These are phyloP conservation scores for Nycticryphes semicollaris DNA, from an alignment of 2,113 vertebrate species.

Conservation along the genomic window DNA sequence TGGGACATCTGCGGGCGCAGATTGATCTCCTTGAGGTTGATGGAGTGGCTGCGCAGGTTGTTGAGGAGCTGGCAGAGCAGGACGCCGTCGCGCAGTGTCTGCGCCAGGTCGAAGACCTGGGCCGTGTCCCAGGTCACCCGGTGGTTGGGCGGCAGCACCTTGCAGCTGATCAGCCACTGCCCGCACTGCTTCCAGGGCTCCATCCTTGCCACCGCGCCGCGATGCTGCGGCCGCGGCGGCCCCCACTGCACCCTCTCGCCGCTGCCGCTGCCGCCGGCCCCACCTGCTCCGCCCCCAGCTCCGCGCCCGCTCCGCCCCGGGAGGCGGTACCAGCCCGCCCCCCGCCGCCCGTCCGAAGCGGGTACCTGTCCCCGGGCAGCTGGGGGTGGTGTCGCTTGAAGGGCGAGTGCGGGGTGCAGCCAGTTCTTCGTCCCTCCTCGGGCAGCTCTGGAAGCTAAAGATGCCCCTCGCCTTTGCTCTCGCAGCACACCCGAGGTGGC, in stretches of 20 bases:
- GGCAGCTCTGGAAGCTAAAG: fast-evolving
- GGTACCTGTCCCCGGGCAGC: background rate
- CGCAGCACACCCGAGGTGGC: background rate
- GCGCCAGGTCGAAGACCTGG: constrained; percentile 95
- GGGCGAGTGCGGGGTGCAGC: background rate
- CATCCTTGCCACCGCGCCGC: constrained; percentile 69
- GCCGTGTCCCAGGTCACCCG: constrained; percentile 94
- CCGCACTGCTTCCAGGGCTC: constrained; percentile 96
- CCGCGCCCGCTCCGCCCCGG: background rate
- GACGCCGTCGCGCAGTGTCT: constrained; percentile 94
- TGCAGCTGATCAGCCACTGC: constrained; percentile 92
- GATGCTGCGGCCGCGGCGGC: background rate
- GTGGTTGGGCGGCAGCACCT: constrained; percentile 93
- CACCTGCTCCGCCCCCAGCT: background rate
- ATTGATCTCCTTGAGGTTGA: constrained; percentile 97
- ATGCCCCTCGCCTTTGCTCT: too few relatives aligned
- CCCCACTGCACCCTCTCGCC: background rate
- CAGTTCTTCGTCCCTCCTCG: fast-evolving
- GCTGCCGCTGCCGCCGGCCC: background rate
- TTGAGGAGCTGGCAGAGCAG: constrained; percentile 95
- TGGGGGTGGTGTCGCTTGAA: background rate
- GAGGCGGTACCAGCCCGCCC: background rate
- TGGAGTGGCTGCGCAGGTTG: constrained; percentile 87
- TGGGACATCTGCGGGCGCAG: constrained; percentile 97
- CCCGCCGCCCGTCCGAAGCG: background rate